These are phyloP conservation scores for Drosophila ezoana DNA, from an alignment of 2,888 invertebrate species.

Conservation along the genomic window DNA sequence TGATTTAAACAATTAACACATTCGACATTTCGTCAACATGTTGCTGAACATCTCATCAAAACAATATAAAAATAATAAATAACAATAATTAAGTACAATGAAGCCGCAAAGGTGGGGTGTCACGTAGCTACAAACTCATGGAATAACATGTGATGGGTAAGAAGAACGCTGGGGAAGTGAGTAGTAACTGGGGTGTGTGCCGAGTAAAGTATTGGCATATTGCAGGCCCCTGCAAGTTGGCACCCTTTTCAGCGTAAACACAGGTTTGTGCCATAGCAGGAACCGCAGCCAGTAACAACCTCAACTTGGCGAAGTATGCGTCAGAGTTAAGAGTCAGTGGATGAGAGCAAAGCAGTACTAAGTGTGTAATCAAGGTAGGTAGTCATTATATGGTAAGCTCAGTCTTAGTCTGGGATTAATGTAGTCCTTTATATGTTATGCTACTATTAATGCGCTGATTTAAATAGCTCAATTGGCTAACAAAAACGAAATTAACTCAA, in stretches of 20 bases:
- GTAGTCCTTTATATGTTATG: slow-evolving; percentile 55
- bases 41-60: slow-evolving; percentile 80
- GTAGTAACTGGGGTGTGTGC: slow-evolving; percentile 31
- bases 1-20: slow-evolving; percentile 81
- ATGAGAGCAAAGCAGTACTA: slow-evolving; percentile 15
- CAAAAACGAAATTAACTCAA: slow-evolving; percentile 22
- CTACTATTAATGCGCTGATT: slow-evolving; percentile 51
- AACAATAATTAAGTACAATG: slow-evolving; percentile 85
- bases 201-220: slow-evolving; percentile 46
- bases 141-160: slow-evolving; percentile 10
- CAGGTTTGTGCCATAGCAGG: slow-evolving; percentile 68
- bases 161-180: slow-evolving; percentile 4
- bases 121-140: slow-evolving; percentile 27
- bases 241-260: slow-evolving; percentile 84
- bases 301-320: slow-evolving; percentile 49
- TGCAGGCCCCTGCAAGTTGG: slow-evolving; percentile 72
- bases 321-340: slow-evolving; percentile 13
- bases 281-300: slow-evolving; percentile 55
- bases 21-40: slow-evolving; percentile 82
- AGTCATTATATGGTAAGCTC: slow-evolving; percentile 76
- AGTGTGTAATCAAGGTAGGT: slow-evolving; percentile 78
- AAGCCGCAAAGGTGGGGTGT: slow-evolving; percentile 68
- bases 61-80: slow-evolving; percentile 84
- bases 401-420: slow-evolving; percentile 66
- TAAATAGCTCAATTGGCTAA: slow-evolving; percentile 70